phyloP scores from a whole-genome alignment of 2,888 invertebrate genomes.

The Caradrina clavipalpis region DNA sequence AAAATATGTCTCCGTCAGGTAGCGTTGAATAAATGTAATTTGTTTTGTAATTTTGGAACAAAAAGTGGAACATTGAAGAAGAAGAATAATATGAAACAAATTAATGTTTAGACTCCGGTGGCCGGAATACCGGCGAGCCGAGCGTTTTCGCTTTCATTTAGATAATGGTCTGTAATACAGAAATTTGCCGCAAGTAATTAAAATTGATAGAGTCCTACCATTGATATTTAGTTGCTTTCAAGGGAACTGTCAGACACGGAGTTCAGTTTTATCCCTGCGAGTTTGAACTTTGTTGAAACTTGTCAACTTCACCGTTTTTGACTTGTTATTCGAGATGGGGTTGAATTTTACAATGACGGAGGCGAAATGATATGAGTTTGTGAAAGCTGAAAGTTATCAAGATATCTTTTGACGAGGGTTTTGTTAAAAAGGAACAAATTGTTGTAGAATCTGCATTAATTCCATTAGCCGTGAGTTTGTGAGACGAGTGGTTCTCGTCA shows the following conservation, averaged over 20 bases:
- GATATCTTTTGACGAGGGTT: constrained; percentile 46
- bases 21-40: constrained; percentile 62
- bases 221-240: constrained; percentile 72
- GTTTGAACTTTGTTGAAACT: constrained; percentile 47
- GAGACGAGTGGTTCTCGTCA: constrained; percentile 63
- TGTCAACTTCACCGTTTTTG: constrained; percentile 49
- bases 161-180: constrained; percentile 79
- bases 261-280: constrained; percentile 49
- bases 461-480: constrained; percentile 43
- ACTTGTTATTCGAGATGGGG: constrained; percentile 53
- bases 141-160: constrained; percentile 77
- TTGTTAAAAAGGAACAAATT: constrained; percentile 44
- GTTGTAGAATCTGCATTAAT: constrained; percentile 48
- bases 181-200: constrained; percentile 80
- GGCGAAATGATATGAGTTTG: constrained; percentile 52
- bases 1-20: constrained; percentile 61
- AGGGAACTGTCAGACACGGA: constrained; percentile 48
- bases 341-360: constrained; percentile 50
- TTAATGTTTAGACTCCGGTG: constrained; percentile 49
- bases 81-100: constrained; percentile 64
- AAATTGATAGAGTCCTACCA: constrained; percentile 78
- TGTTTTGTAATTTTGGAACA: constrained; percentile 63
- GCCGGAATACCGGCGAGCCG: constrained; percentile 52
- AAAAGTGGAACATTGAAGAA: constrained; percentile 54
- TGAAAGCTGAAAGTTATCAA: constrained; percentile 46